A percentile compares a stretch with the other conserved stretches of the same genome.
Evolutionary conservation across 2,113 vertebrate species (phyloP).

Genomic region (Fregata magnificens): DNA sequence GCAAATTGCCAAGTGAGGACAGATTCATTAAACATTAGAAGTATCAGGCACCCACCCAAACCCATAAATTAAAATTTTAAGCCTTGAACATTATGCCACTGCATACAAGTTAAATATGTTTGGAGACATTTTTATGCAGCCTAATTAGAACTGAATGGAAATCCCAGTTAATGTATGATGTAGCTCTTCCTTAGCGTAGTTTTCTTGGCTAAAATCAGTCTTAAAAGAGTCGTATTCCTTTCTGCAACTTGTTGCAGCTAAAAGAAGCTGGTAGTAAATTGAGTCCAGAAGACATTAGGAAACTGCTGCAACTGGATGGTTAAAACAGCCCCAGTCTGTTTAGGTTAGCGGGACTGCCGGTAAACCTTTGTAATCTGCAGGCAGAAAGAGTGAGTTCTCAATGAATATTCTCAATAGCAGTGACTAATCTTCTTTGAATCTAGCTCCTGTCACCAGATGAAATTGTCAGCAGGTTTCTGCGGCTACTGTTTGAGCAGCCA

Average conservation of each 20-base stretch:
- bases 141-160: conserved; percentile 55
- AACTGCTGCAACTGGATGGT: neutral
- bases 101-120: conserved; percentile 14
- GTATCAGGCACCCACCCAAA: conserved; percentile 40
- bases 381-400: neutral
- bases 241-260: conserved; percentile 28
- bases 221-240: conserved; percentile 28
- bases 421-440: conserved; percentile 26
- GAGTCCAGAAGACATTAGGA: neutral
- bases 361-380: conserved; percentile 24
- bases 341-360: neutral
- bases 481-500: neutral
- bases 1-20: conserved; percentile 52
- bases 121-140: conserved; percentile 37
- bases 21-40: conserved; percentile 52
- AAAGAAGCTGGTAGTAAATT: neutral
- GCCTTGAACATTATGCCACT: neutral
- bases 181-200: neutral
- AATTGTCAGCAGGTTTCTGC: conserved; percentile 15
- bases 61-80: conserved; percentile 49
- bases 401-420: neutral
- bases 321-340: neutral
- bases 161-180: conserved; percentile 21
- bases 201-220: conserved; percentile 19
- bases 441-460: conserved; percentile 9